phyloP scores from a whole-genome alignment of 2,797 vertebrate species.

The Rhadinocentrus ornatus region DNA sequence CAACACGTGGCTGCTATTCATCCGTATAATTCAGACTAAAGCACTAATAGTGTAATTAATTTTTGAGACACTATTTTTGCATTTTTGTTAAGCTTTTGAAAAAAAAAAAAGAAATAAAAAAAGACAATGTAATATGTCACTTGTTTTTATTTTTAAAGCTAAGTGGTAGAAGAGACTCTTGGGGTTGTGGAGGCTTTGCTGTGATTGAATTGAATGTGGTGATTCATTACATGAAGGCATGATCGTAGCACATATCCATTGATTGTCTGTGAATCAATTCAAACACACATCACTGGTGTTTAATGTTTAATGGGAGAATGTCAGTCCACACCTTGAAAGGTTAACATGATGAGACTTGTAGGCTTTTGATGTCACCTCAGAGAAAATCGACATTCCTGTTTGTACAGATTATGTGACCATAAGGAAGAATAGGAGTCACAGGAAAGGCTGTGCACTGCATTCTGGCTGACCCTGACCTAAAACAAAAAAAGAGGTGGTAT shows the following conservation, averaged over 20 bases:
- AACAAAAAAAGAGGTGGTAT: slow-evolving; percentile 7
- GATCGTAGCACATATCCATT: neutral
- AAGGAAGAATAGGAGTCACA: neutral
- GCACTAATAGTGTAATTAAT: no score
- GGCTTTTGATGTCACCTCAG: slow-evolving; percentile 2
- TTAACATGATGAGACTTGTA: neutral
- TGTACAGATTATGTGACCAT: neutral
- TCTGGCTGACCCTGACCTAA: slow-evolving; percentile 11
- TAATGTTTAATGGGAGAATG: slow-evolving; percentile 35
- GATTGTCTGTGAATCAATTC: neutral
- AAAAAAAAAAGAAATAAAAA: no score
- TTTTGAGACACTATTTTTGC: no score
- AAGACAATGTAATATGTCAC: no score
- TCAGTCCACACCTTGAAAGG: slow-evolving; percentile 5
- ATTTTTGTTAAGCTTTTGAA: no score
- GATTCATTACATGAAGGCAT: neutral
- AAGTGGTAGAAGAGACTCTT: neutral
- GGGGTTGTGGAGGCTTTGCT: slow-evolving; percentile 8
- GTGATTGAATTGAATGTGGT: neutral
- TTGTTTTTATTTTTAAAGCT: no score
- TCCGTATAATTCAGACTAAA: no score
- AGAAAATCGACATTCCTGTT: slow-evolving; percentile 5
- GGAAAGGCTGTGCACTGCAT: neutral
- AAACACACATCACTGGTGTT: slow-evolving; percentile 27
- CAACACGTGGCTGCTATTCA: no score